Evolutionary conservation across 2,113 vertebrate genomes (phyloP).

Genomic region (Clarias magur): DNA sequence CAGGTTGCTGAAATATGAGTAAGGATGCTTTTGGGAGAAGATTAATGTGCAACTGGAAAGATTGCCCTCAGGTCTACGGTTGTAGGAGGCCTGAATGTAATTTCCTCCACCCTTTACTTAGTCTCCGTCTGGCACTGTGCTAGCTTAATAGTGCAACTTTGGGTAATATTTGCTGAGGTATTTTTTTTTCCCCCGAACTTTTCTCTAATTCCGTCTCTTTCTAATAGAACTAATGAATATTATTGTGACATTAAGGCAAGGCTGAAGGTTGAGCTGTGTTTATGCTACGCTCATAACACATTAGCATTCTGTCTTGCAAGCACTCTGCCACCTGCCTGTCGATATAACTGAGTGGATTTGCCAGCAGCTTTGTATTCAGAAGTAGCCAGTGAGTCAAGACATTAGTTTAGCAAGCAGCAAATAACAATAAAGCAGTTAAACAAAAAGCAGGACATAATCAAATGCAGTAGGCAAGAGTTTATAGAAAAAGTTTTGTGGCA

Average conservation of each 20-base stretch:
- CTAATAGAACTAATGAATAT: background rate
- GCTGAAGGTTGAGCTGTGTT: constrained; percentile 35
- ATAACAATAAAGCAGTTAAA: constrained; percentile 17
- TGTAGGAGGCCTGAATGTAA: constrained; percentile 28
- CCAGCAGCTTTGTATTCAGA: constrained; percentile 30
- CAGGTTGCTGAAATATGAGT: constrained; percentile 17
- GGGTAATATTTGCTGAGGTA: background rate
- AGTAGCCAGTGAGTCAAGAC: background rate
- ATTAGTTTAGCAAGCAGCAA: constrained; percentile 19
- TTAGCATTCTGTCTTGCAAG: constrained; percentile 38
- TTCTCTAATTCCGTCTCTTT: constrained; percentile 14
- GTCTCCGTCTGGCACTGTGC: constrained; percentile 4
- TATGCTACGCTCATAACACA: constrained; percentile 17
- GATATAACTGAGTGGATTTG: constrained; percentile 30
- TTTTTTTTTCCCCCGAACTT: background rate
- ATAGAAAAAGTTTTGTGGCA: background rate
- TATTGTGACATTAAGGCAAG: background rate
- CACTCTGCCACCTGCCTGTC: constrained; percentile 26
- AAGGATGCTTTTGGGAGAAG: constrained; percentile 2
- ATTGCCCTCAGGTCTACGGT: constrained; percentile 25
- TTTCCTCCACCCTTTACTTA: constrained; percentile 39
- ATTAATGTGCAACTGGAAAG: background rate
- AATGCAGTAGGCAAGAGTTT: background rate
- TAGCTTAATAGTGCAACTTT: constrained; percentile 4
- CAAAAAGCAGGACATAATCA: background rate